phyloP scores from a whole-genome alignment of 53 echinoderm and acorn worm species.

The Echinarachnius parma region DNA sequence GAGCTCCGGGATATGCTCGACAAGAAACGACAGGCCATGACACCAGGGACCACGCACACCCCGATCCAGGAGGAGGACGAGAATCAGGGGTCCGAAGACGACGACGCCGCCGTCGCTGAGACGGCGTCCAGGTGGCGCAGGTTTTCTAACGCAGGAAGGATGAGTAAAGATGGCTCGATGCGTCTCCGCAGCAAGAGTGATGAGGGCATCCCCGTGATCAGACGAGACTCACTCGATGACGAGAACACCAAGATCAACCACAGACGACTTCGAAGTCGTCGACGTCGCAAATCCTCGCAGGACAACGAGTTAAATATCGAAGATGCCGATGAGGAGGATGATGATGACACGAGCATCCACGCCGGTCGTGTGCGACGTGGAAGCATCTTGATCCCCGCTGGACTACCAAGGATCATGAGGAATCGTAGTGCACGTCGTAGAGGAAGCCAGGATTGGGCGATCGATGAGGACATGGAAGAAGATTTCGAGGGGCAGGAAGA shows the following conservation, averaged over 20 bases:
- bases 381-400: constrained; percentile 47
- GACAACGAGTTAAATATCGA: background rate
- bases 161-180: background rate
- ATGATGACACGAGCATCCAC: constrained; percentile 20
- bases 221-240: background rate
- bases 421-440: constrained; percentile 1
- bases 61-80: background rate
- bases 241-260: background rate
- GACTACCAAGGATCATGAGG: background rate
- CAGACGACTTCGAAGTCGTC: constrained; percentile 29
- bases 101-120: background rate
- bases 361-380: constrained; percentile 41
- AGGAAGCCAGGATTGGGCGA: constrained; percentile 9
- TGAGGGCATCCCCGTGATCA: background rate
- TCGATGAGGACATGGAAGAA: constrained; percentile 13
- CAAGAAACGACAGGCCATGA: constrained; percentile 1
- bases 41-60: background rate
- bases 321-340: constrained; percentile 25
- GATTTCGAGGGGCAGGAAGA: background rate
- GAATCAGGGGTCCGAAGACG: too few relatives aligned
- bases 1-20: constrained; percentile 34
- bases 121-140: constrained; percentile 1
- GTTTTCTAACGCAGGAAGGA: constrained; percentile 3
- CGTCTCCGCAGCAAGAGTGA: constrained; percentile 2
- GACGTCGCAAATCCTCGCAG: constrained; percentile 13